Percentiles rank a stretch among this genome's conserved stretches.
phyloP scores from a whole-genome alignment of 2,797 vertebrate genomes.

The Acrocephalus scirpaceus region DNA sequence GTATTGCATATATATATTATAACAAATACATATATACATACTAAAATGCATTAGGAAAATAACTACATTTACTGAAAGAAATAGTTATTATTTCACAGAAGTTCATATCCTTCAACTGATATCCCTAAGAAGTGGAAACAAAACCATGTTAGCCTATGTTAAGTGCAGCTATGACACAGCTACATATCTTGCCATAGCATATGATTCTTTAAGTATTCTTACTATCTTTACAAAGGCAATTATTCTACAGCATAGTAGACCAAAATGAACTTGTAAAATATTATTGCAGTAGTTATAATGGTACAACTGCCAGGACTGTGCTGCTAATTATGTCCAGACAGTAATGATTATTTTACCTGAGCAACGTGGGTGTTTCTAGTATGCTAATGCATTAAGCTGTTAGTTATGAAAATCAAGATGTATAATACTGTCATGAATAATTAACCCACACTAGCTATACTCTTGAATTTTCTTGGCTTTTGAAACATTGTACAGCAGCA shows the following conservation, averaged over 20 bases:
- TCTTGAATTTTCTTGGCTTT: not conserved
- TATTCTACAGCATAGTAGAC: slow-evolving; percentile 9
- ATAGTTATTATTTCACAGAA: not conserved
- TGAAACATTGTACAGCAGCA: not conserved
- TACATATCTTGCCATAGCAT: not conserved
- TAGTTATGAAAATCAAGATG: not conserved
- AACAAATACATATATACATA: not conserved
- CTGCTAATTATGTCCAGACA: slow-evolving; percentile 6
- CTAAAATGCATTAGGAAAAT: not conserved
- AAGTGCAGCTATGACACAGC: not conserved
- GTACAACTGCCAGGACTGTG: not conserved
- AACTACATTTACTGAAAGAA: not conserved
- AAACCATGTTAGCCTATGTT: not conserved
- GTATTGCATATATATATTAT: not conserved
- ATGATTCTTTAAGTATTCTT: not conserved
- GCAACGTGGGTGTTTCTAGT: not conserved
- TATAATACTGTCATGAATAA: not conserved
- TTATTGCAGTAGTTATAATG: slow-evolving; percentile 21
- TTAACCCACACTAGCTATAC: not conserved
- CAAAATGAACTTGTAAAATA: slow-evolving; percentile 36
- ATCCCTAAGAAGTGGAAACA: not conserved
- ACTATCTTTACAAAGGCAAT: slow-evolving; percentile 20
- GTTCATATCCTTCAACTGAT: not conserved
- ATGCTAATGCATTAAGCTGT: not conserved
- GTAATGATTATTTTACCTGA: slow-evolving; percentile 15